phyloP scores from a whole-genome alignment of 2,113 vertebrate genomes.

The Spizaetus ornatus region DNA sequence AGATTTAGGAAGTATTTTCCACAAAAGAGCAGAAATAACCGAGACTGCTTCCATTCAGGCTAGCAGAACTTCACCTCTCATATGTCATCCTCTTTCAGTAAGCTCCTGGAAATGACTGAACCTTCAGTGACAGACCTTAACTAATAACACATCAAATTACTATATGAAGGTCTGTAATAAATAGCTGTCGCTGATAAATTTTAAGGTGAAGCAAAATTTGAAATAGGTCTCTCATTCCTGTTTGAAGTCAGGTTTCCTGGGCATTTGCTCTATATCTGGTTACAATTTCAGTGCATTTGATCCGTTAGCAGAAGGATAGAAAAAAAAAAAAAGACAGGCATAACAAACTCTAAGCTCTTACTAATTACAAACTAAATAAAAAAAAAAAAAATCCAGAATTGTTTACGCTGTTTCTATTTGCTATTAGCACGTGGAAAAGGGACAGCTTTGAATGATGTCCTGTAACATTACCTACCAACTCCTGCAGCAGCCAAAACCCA shows the following conservation, averaged over 20 bases:
- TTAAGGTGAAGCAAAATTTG: neutral
- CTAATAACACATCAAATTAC: neutral
- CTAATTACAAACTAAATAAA: neutral
- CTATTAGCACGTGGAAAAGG: neutral
- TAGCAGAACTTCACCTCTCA: neutral
- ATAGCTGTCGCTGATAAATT: neutral
- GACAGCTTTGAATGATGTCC: neutral
- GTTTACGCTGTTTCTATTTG: neutral
- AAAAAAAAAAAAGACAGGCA: neutral
- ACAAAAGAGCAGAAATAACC: neutral
- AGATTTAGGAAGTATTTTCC: neutral
- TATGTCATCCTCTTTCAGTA: neutral
- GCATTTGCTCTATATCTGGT: neutral
- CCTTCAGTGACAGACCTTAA: neutral
- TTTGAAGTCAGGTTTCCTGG: neutral
- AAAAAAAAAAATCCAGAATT: neutral
- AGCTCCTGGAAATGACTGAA: neutral
- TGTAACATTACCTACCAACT: neutral
- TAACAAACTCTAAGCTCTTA: neutral
- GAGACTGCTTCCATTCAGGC: neutral
- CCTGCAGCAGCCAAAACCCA: neutral
- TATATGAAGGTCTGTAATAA: neutral
- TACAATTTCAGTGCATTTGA: neutral
- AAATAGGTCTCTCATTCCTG: neutral
- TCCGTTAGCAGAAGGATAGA: neutral